Base-by-base conservation (phyloP, 2,797 vertebrate species). In the Acanthiza pusilla region DNA sequence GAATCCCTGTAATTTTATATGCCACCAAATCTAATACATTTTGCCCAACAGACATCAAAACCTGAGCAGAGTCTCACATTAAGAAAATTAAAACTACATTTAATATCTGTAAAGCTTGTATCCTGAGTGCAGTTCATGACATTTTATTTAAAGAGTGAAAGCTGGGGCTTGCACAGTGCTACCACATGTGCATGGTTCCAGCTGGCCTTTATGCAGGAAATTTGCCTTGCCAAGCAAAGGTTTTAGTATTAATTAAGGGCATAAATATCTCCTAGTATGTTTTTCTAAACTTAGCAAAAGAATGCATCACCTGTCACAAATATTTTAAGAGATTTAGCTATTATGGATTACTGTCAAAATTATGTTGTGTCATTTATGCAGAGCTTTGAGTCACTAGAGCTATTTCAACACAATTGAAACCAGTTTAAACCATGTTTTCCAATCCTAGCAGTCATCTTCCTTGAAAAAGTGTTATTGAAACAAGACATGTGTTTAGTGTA, bases 331-430 rank as follows among this genome's bases (percentile, higher is more conserved):
- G 53, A 72, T 54, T 36, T 65, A 74, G 38, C 57, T 75, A 8
- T 54, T 47, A 62, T 81, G 47, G 61, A 15, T 57, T 85, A 45
- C 78, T 93, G 55, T 81, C 79, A 86, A 68, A 94, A 76, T 45
- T 78, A n/a, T 82, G 51, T 79, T 73, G n/a, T 91, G 54, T 38
- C 86, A 66, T 60, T 86, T 87, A 57, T 60, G 42, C 92, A 93
- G 47, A 93, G 36, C 67, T 88, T 72, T 91, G 91, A 95, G 80
- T 95, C 92, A 95, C 86, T 36, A 50, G 32, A 77, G 87, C 79
- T 87, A 82, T 89, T 93, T 94, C 81, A 87, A 67, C 22, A 55
- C 21, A 87, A 60, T 54, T 66, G 32, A 76, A 79, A 60, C 18
- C 66, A 76, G 27, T 94, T 88, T 30, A 76, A 91, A 23, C 3